Evolutionary conservation across 2,888 invertebrate genomes (phyloP), one percentile per base, ranked within the genome.

Genomic region (Aquatica leii): DNA sequence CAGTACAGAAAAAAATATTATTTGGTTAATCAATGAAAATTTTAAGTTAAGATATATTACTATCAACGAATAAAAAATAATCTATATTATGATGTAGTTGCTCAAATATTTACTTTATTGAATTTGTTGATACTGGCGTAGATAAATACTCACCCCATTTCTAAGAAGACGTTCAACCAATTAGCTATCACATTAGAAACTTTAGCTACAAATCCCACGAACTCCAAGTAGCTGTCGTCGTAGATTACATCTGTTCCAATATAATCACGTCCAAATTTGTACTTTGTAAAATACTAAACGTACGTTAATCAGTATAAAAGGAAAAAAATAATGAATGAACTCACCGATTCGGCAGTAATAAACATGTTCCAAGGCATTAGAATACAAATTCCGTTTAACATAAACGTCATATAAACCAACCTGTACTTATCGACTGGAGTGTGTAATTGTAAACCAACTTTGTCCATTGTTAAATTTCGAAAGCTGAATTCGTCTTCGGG

Each of bases 321-420:
- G n/a, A n/a, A n/a, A n/a, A n/a, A n/a, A n/a, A n/a, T n/a, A n/a
- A n/a, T n/a, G n/a, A n/a, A 17, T 43, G 8, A 24, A 84, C 88
- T 87, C 83, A 93, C 93, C 72, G 82, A 79, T 82, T 93, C 92
- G 34, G 97, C 97, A 66, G 94, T 99, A 79, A 99, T 97, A 81
- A 99, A 98, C 97, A 98, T 98, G 82, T 99, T 99, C 98, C 98
- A 99, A 11, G 98, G 96, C 85, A 96, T 96, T 64, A 93, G 86
- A 0, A 94, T 92, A 41, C 98, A 98, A 69, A 99, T 87, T 6
- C 98, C 99, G 82, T 98, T 97, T 52, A 98, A 85, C 70, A 98
- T 72, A 78, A 98, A 87, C 63, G 95, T 96, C 57, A 95, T 82
- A 82, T 93, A 96, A 43, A 98, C 95, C 46, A 96, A 79, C 76